These are phyloP conservation scores for Centroberyx gerrardi DNA, from an alignment of 2,797 vertebrate species.

Conservation along the genomic window DNA sequence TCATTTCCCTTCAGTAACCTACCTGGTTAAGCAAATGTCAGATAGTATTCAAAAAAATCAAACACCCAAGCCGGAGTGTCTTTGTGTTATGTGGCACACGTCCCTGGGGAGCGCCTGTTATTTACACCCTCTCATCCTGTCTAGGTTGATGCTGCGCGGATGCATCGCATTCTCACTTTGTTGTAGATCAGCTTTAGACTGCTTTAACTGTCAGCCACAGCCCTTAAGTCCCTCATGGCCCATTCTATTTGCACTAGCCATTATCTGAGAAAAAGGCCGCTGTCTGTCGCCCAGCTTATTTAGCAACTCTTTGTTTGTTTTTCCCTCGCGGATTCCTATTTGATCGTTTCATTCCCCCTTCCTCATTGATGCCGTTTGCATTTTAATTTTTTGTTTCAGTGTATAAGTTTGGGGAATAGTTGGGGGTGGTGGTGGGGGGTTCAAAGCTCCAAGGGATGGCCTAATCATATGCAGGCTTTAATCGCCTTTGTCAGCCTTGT, in stretches of 20 bases:
- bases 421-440: slow-evolving; percentile 26
- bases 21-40: slow-evolving; percentile 72
- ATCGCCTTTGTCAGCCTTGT: slow-evolving; percentile 73
- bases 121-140: slow-evolving; percentile 77
- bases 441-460: slow-evolving; percentile 65
- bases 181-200: slow-evolving; percentile 76
- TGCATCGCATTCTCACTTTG: slow-evolving; percentile 78
- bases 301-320: slow-evolving; percentile 76
- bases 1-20: slow-evolving; percentile 55
- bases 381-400: slow-evolving; percentile 54
- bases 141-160: slow-evolving; percentile 64
- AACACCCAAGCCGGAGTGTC: slow-evolving; percentile 62
- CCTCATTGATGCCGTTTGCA: slow-evolving; percentile 46
- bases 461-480: slow-evolving; percentile 79
- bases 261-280: slow-evolving; percentile 70
- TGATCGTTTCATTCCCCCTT: slow-evolving; percentile 56
- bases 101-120: slow-evolving; percentile 76
- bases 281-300: slow-evolving; percentile 68
- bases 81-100: slow-evolving; percentile 71
- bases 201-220: slow-evolving; percentile 77
- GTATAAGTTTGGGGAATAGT: slow-evolving; percentile 47
- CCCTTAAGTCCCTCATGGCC: slow-evolving; percentile 75
- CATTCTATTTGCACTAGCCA: slow-evolving; percentile 77
- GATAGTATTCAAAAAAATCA: slow-evolving; percentile 73
- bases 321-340: slow-evolving; percentile 69